Base-by-base conservation (phyloP, 2,888 invertebrate species). In the Oscheius sp. region DNA sequence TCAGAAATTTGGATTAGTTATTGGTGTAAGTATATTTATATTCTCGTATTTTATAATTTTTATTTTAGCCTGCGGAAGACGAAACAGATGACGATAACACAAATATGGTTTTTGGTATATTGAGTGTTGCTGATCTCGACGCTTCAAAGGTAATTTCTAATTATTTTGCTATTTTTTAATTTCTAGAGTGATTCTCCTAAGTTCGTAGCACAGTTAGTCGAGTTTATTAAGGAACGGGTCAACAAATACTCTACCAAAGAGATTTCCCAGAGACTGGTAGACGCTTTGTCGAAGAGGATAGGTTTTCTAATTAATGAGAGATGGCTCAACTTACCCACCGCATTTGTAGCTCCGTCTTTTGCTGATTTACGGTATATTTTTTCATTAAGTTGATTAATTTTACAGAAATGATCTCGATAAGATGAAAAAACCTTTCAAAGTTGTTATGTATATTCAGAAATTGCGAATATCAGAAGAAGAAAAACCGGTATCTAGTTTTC, bases 251-350 rank as follows among this genome's bases (percentile, higher is more conserved):
- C 80, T 3, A 51, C 67, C 17, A 74, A 73, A 17, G 73, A 75
- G 32, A 41, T 74, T 2, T 12, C 38, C 14, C 33, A 30, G 9
- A 24, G 24, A 2, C 51, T 64, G 8, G 51, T 20, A 36, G 50
- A 56, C n/a, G 32, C 44, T 2, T 22, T 45, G 22, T 44, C n/a
- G 9, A 26, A n/a, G 14, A 36, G 41, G 38, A 20, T 59, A 51
- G 26, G 77, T 67, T 67, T 82, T 2, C 69, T 84, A 38, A 71
- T 84, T 54, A 84, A 82, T 71, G 84, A 84, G 54, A 69, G 83
- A 38, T 76, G 83, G 77, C 73, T 84, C 20, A 72, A 83, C 68
- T 84, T 84, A 64, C 81, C 83, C 2, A 57, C 70, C 0, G 57
- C 68, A 4, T 74, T 82, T 50, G 79, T 81, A 17, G 75, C 81